A percentile compares a stretch with the other conserved stretches of the same genome.
phyloP scores from a whole-genome alignment of 2,888 invertebrate genomes.

The Petrophora chlorosata region DNA sequence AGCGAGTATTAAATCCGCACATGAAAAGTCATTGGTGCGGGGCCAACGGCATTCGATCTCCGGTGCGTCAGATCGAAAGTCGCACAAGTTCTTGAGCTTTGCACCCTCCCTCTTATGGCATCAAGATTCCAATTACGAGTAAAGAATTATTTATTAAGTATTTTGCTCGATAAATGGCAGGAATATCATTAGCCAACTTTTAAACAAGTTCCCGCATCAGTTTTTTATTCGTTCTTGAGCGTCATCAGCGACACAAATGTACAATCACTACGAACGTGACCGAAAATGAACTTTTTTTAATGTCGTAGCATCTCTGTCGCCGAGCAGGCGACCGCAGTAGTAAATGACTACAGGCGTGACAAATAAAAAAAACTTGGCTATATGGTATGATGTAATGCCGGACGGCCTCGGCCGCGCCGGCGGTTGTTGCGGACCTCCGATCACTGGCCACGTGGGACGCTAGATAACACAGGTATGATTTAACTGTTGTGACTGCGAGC shows the following conservation, averaged over 20 bases:
- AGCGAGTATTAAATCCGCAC: too few relatives aligned
- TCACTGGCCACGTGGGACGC: constrained; percentile 43
- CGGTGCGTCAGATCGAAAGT: too few relatives aligned
- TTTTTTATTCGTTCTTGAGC: not conserved
- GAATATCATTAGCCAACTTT: too few relatives aligned
- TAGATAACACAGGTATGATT: constrained; percentile 18
- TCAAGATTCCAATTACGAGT: constrained; percentile 8
- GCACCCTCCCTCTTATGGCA: not conserved
- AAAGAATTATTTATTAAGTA: too few relatives aligned
- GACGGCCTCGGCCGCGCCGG: constrained; percentile 42
- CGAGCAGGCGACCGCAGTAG: constrained; percentile 19
- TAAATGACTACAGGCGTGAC: constrained; percentile 28
- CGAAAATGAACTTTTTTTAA: constrained; percentile 12
- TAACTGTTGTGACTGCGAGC: constrained; percentile 15
- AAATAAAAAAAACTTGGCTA: constrained; percentile 32
- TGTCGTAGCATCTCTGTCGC: constrained; percentile 7
- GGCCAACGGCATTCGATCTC: too few relatives aligned
- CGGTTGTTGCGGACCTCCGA: constrained; percentile 13
- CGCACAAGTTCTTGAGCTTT: too few relatives aligned
- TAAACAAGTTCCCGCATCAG: too few relatives aligned
- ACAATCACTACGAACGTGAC: constrained; percentile 2
- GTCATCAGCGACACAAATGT: not conserved
- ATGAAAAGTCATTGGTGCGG: too few relatives aligned
- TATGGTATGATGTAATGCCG: constrained; percentile 50
- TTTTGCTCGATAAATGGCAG: too few relatives aligned